Conservation (phyloP, 2,797 vertebrate genomes). For the Cheirogaleus major region DNA sequence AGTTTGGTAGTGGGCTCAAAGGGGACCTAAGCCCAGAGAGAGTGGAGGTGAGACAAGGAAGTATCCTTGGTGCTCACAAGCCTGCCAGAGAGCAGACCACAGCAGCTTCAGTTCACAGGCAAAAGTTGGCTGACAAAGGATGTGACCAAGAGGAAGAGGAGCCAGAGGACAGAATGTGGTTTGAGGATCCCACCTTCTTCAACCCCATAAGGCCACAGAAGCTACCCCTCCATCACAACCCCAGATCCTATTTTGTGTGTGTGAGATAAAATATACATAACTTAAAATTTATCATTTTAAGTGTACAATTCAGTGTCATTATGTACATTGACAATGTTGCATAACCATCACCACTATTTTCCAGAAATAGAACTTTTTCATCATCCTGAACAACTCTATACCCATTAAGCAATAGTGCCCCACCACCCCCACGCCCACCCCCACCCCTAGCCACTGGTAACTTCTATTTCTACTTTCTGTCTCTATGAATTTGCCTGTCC, state of each 20-base stretch:
- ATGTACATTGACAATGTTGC: background rate
- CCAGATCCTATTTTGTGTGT: background rate
- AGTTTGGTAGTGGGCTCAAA: background rate
- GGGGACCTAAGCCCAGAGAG: background rate
- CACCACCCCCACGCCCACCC: too few species aligned
- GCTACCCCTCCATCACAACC: background rate
- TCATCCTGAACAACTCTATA: background rate
- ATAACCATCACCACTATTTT: background rate
- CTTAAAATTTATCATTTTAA: background rate
- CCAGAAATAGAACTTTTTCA: constrained; percentile 4
- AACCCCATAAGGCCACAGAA: background rate
- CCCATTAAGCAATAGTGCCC: background rate
- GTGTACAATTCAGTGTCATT: background rate
- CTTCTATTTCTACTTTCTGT: background rate
- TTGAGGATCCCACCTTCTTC: background rate
- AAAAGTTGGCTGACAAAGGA: background rate
- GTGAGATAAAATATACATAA: background rate
- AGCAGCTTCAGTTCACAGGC: background rate
- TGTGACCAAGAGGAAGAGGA: background rate
- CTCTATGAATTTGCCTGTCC: background rate
- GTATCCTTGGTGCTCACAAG: background rate
- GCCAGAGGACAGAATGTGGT: background rate
- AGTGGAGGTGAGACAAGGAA: background rate
- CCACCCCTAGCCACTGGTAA: background rate
- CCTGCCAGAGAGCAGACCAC: background rate